phyloP scores from a whole-genome alignment of 2,888 invertebrate genomes.

The Lasioglossum leucozonium region DNA sequence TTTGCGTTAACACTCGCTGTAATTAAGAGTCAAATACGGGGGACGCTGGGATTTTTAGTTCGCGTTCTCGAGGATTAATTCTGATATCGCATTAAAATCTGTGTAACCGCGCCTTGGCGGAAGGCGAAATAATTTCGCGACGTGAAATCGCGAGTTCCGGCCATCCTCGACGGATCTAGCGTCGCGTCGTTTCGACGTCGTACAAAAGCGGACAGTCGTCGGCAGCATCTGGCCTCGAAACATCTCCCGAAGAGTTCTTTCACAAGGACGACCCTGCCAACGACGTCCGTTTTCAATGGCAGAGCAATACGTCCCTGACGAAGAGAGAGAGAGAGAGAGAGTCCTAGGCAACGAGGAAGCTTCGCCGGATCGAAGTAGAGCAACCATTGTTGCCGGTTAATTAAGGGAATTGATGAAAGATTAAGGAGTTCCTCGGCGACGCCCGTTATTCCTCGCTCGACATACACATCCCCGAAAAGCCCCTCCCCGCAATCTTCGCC shows the following conservation, averaged over 20 bases:
- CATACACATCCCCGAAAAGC: conserved; percentile 19
- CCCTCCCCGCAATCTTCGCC: background rate
- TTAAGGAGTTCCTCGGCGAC: conserved; percentile 66
- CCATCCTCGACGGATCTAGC: background rate
- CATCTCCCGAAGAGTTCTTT: conserved; percentile 45
- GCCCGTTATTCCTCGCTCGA: conserved; percentile 31
- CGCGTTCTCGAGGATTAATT: background rate
- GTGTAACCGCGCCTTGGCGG: too few relatives aligned
- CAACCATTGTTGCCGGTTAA: conserved; percentile 78
- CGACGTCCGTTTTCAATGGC: conserved; percentile 61
- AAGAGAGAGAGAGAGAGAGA: background rate
- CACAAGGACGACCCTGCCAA: conserved; percentile 43
- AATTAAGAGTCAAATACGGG: background rate
- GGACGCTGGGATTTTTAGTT: background rate
- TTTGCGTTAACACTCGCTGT: background rate
- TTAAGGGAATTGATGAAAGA: conserved; percentile 80
- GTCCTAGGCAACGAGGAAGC: background rate
- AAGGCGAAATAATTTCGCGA: background rate
- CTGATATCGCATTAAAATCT: too few relatives aligned
- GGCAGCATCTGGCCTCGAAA: conserved; percentile 51
- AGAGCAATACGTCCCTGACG: conserved; percentile 39
- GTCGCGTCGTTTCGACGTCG: background rate
- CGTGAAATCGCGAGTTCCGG: background rate
- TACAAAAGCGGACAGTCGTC: conserved; percentile 37
- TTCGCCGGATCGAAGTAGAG: conserved; percentile 57